phyloP scores from a whole-genome alignment of 2,888 invertebrate genomes.

The Pyralis farinalis region DNA sequence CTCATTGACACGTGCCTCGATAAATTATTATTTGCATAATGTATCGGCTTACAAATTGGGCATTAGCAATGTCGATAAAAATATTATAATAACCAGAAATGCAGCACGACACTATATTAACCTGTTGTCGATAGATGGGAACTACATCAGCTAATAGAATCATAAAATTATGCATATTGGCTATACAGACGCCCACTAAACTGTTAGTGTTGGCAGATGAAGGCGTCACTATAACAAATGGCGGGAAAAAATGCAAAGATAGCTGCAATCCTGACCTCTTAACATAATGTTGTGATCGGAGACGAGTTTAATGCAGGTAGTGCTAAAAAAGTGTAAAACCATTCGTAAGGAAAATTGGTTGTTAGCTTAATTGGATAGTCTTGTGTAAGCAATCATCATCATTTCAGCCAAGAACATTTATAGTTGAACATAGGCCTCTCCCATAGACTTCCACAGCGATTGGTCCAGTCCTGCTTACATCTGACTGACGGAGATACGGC shows the following conservation, averaged over 20 bases:
- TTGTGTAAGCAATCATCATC: too few relatives aligned
- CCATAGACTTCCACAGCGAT: too few relatives aligned
- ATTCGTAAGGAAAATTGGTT: background rate
- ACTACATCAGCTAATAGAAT: constrained; percentile 31
- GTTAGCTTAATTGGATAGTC: background rate
- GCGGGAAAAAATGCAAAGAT: constrained; percentile 16
- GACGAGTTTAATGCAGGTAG: background rate
- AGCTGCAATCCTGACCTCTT: constrained; percentile 4
- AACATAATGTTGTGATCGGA: constrained; percentile 5
- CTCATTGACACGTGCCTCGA: constrained; percentile 1
- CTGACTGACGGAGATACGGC: too few relatives aligned
- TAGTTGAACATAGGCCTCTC: too few relatives aligned
- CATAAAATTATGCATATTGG: constrained; percentile 50
- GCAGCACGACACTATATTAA: background rate
- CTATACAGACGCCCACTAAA: constrained; percentile 35
- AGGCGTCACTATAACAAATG: constrained; percentile 28
- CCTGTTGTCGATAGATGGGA: constrained; percentile 1
- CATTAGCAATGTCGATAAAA: background rate
- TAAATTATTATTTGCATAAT: constrained; percentile 17
- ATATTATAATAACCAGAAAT: background rate
- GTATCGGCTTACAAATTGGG: background rate
- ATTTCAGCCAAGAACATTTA: too few relatives aligned
- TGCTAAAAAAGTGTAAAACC: background rate
- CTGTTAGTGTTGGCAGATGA: constrained; percentile 24
- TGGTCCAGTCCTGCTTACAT: too few relatives aligned